Base-by-base conservation (phyloP, 2,888 invertebrate genomes). In the Pseudeuparius sepicola region DNA sequence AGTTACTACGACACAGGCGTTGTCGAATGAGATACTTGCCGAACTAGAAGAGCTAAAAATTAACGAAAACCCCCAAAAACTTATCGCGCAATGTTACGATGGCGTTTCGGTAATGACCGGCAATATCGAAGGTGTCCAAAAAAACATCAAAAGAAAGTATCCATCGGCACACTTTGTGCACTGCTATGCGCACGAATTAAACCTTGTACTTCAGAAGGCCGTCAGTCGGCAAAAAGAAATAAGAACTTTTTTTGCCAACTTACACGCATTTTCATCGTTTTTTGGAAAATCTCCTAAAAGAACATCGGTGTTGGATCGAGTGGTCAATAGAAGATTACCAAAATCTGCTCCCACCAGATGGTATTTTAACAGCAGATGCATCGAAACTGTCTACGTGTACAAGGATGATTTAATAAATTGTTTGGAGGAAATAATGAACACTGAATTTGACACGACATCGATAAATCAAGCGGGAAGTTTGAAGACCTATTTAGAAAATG, bases 261-360 rank as follows among this genome's bases (percentile, higher is more conserved):
- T 37, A 13, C 14, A 36, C 11, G 24, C 15, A 2, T 33, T 40
- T 29, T 34, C 40, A 24, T 24, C 33, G 7, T 40, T 40, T 34
- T 40, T 40, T 37, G 13, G 24, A 16, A 20, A 24, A 37, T 36
- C 39, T n/a, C 25, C 33, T 14, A 37, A 37, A 17, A 14, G 36
- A 4, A 40, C 30, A 12, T 18, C 26, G 13, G 35, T 41, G 13
- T 17, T 41, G 10, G 37, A 34, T 26, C 25, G 36, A 30, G 4
- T 34, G 10, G 38, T 38, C 4, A 31, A 38, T 25, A 11, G 20
- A 18, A 2, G 40, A 13, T 31, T 41, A 13, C 35, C 30, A 5
- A 31, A 14, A 34, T 30, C 34, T 3, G 34, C 34, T 4, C 36
- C 39, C 5, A 34, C 37, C 10, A 28, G 32, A 12, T 41, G 38